Conservation (phyloP, 2,113 vertebrate genomes). For the Hystrix brachyura region DNA sequence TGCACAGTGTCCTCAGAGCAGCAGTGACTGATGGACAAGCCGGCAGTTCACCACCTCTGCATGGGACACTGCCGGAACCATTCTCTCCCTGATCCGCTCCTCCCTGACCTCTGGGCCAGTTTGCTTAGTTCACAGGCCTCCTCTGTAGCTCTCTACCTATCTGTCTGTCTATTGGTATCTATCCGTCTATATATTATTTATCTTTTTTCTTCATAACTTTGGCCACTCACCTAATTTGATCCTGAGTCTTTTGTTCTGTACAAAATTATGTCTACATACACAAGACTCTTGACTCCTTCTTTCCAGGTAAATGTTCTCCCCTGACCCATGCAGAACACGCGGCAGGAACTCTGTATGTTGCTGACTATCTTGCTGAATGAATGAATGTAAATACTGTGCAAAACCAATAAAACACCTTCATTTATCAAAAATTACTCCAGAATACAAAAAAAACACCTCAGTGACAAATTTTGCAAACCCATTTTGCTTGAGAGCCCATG, state of each 20-base stretch:
- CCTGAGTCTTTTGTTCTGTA: background rate
- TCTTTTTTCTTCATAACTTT: background rate
- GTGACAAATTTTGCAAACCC: background rate
- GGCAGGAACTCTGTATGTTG: background rate
- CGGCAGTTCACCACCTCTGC: background rate
- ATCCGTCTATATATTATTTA: background rate
- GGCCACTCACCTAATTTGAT: background rate
- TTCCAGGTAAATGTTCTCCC: background rate
- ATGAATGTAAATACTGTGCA: background rate
- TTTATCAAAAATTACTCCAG: background rate
- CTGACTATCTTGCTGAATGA: background rate
- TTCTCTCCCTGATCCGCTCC: background rate
- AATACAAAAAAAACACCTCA: background rate
- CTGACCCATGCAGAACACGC: background rate
- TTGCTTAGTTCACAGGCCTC: rapidly evolving
- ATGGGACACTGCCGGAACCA: too few species aligned
- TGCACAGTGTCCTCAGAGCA: rapidly evolving
- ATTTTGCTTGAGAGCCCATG: background rate
- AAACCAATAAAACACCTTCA: background rate
- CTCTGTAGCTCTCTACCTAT: background rate
- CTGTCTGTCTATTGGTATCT: background rate
- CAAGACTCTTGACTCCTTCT: background rate
- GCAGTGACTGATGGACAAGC: background rate
- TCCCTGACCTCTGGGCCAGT: background rate
- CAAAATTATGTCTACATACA: background rate